A percentile compares a stretch with the other conserved stretches of the same genome.
These are phyloP conservation scores for Myotis myotis DNA, from an alignment of 2,797 vertebrate genomes.

Conservation along the genomic window DNA sequence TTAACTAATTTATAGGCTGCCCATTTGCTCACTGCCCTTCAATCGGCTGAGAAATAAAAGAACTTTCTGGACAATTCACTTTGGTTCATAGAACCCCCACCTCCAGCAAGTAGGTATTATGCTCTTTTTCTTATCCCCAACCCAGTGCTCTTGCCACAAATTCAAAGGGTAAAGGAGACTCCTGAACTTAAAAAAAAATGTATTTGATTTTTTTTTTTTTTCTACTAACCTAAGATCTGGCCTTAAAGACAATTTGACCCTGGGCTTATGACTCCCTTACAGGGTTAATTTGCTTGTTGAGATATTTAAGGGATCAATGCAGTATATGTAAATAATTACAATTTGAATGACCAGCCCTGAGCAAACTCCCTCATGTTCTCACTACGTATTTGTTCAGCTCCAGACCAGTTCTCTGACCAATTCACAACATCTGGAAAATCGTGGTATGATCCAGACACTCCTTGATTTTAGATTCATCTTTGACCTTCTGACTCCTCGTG, in stretches of 20 bases:
- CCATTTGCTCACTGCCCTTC: background rate
- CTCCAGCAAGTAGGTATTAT: background rate
- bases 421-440: background rate
- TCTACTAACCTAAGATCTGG: background rate
- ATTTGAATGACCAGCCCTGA: background rate
- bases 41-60: background rate
- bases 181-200: background rate
- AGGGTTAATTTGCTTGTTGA: background rate
- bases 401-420: background rate
- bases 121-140: background rate
- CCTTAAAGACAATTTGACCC: background rate
- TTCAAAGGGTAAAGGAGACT: background rate
- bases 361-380: background rate
- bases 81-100: background rate
- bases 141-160: background rate
- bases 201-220: background rate
- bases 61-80: slow-evolving; percentile 18
- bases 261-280: background rate
- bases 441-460: background rate
- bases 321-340: background rate
- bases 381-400: background rate
- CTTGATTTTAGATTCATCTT: background rate
- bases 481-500: background rate
- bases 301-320: background rate
- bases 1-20: background rate